phyloP scores from a whole-genome alignment of 1,140 invertebrate genomes.

The Grapholita molesta region DNA sequence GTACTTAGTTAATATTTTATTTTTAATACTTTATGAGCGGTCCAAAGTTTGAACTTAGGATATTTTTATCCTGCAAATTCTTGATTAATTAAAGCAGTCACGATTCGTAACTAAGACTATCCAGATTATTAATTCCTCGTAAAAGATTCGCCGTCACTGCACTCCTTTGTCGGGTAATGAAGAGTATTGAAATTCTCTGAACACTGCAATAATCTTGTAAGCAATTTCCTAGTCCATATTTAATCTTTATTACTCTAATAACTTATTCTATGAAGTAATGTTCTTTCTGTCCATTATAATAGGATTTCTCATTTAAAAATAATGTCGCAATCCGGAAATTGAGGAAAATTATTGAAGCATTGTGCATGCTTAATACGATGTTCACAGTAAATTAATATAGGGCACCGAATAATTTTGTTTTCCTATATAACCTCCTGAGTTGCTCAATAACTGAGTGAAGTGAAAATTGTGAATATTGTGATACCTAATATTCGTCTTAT shows the following conservation, averaged over 20 bases:
- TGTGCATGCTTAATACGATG: background rate
- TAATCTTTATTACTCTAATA: background rate
- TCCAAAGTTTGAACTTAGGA: no score
- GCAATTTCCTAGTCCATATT: background rate
- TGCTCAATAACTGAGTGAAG: no score
- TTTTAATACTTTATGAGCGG: no score
- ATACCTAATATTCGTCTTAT: no score
- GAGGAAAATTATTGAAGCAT: background rate
- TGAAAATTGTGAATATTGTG: no score
- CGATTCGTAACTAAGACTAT: background rate
- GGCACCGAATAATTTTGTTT: no score
- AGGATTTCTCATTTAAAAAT: no score
- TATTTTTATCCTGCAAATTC: background rate
- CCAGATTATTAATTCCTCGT: background rate
- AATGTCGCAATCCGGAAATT: background rate
- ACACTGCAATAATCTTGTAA: background rate
- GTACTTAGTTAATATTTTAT: no score
- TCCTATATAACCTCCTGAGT: no score
- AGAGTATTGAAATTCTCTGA: background rate
- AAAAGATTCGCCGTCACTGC: background rate
- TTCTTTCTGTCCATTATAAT: no score
- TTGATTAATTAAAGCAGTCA: background rate
- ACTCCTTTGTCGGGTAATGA: slow-evolving; percentile 13
- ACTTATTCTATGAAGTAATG: no score
- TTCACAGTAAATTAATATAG: no score